A percentile compares a stretch with the other conserved stretches of the same genome.
Conservation (phyloP, 2,888 invertebrate genomes). For the Acrobasis repandana region DNA sequence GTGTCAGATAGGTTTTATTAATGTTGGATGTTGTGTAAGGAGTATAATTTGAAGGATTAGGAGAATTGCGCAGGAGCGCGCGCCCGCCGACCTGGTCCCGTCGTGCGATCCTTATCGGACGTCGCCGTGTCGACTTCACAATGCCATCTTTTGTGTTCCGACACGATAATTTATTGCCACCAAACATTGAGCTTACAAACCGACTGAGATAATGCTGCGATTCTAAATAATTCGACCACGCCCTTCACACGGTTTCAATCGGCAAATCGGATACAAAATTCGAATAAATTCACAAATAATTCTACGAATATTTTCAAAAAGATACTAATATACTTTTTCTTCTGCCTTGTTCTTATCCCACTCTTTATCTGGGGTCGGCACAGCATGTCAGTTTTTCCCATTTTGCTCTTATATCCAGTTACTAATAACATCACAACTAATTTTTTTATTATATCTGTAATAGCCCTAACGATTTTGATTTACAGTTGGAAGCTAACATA, state of each 20-base stretch:
- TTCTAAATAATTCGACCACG: constrained; percentile 56
- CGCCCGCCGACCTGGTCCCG: constrained; percentile 36
- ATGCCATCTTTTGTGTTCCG: constrained; percentile 78
- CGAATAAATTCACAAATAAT: neutral
- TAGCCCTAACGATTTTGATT: no score
- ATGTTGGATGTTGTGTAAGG: constrained; percentile 36
- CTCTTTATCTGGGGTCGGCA: no score
- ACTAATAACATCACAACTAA: no score
- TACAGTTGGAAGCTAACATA: no score
- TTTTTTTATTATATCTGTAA: no score
- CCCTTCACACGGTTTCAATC: constrained; percentile 32
- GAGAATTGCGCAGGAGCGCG: constrained; percentile 38
- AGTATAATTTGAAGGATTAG: constrained; percentile 46
- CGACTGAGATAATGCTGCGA: constrained; percentile 60
- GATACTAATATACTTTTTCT: no score
- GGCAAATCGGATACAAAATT: constrained; percentile 25
- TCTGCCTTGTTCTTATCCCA: no score
- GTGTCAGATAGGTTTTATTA: constrained; percentile 26
- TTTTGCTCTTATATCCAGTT: no score
- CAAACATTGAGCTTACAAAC: constrained; percentile 68
- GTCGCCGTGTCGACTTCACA: constrained; percentile 74
- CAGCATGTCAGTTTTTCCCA: no score
- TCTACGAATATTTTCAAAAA: no score
- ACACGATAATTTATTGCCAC: constrained; percentile 77
- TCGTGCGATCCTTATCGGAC: constrained; percentile 69